Percentiles rank a stretch among this genome's conserved stretches.
Conservation (phyloP, 2,888 invertebrate genomes). For the Acholoe squamosa region DNA sequence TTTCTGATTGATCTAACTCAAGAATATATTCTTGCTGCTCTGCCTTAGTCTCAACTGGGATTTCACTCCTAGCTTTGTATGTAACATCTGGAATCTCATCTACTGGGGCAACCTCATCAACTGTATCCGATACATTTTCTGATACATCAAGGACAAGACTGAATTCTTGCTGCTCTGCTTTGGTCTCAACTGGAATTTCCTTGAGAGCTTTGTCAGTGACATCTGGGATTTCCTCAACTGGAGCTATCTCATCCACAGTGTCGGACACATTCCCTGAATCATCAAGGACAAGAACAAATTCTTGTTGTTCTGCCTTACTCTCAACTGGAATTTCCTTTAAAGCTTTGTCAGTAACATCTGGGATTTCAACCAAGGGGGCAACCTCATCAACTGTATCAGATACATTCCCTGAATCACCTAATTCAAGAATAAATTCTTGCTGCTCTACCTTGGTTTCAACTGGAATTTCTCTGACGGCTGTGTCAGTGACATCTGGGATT, state of each 20-base stretch:
- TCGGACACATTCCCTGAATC: neutral
- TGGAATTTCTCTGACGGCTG: neutral
- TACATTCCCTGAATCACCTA: neutral
- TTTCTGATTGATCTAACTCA: neutral
- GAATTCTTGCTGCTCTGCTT: neutral
- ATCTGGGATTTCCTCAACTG: neutral
- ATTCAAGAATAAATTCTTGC: slow-evolving; percentile 43
- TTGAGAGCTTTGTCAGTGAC: neutral
- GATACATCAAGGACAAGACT: neutral
- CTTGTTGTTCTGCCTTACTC: slow-evolving; percentile 35
- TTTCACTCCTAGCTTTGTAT: neutral
- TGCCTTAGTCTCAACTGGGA: neutral
- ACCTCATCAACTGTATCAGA: slow-evolving; percentile 16
- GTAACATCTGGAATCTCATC: slow-evolving; percentile 31
- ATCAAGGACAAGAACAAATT: slow-evolving; percentile 24
- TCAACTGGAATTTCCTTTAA: slow-evolving; percentile 63
- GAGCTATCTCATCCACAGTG: neutral
- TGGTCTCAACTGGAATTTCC: neutral
- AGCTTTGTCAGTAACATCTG: slow-evolving; percentile 55
- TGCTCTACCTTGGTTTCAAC: slow-evolving; percentile 4
- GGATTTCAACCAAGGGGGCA: neutral
- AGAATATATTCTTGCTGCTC: slow-evolving; percentile 40
- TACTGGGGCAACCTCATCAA: neutral
- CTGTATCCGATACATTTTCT: neutral
- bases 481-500: neutral